phyloP scores from a whole-genome alignment of 2,113 vertebrate species.

The Irena cyanogastra region DNA sequence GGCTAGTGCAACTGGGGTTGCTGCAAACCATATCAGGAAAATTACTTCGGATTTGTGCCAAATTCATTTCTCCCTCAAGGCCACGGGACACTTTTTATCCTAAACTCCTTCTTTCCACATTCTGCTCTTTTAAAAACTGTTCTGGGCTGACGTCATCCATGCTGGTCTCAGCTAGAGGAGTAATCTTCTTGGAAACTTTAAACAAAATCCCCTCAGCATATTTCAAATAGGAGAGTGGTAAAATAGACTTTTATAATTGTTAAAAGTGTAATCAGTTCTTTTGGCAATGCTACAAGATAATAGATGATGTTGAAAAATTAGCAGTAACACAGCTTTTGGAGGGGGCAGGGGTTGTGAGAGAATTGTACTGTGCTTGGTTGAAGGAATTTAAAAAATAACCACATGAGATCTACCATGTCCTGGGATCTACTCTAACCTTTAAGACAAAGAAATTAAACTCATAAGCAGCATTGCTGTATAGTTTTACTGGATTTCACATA shows the following conservation, averaged over 20 bases:
- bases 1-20: not conserved
- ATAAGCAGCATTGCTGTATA: not conserved
- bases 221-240: not conserved
- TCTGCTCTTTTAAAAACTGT: not conserved
- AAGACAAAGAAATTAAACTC: not conserved
- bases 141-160: conserved; percentile 9
- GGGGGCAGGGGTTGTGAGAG: accelerated
- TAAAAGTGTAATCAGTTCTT: not conserved
- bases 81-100: not conserved
- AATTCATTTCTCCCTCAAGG: not conserved
- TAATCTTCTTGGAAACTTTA: conserved; percentile 29
- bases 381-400: not conserved
- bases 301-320: not conserved
- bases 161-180: not conserved
- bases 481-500: not conserved
- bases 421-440: not conserved
- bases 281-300: not conserved
- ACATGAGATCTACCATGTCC: not conserved
- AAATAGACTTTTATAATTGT: not conserved
- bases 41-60: not conserved
- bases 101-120: not conserved
- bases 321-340: not conserved
- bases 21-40: not conserved
- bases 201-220: not conserved
- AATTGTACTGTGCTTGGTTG: not conserved